Evolutionary conservation across 2,888 invertebrate genomes (phyloP), one percentile per base, ranked within the genome.

Genomic region (Temnothorax rugatulus): DNA sequence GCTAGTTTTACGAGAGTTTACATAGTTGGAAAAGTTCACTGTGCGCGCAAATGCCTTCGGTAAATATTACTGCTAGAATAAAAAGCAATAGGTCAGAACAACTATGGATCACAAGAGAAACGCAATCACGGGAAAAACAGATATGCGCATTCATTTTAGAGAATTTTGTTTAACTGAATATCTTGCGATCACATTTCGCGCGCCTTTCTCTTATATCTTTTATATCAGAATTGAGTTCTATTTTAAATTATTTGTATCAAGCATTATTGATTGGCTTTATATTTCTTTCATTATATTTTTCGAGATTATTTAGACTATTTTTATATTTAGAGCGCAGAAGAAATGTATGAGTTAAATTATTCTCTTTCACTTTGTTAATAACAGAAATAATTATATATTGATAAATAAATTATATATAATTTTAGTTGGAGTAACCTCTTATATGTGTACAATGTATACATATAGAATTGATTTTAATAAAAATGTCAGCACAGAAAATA

Each of bases 11-110:
- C 21, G 34, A 76, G 50, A 66, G 18, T 75, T 76, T 66, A 50
- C 75, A 66, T 76, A 76, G 21, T 66, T 76, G 34, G 66, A 50
- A 66, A 75, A 44, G 29, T 50, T 66, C 9, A 75, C 18, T 21
- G 34, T 25, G 29, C 34, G 29, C 34, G 15, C 29, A 18, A 76
- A 76, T 29, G 34, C 34, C 18, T 76, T 66, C 50, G 8, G 18
- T 29, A 68, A 50, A 66, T 68, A 68, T 44, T 21, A 11, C 18
- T 34, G 11, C 34, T 11, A 13, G 44, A 47, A 21, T 50, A 64
- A 47, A 66, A 75, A 64, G 15, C 21, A 66, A 44, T 50, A 75
- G 38, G 18, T 73, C 57, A 57, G 18, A 73, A 21, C 25, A 41
- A 38, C 15, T 21, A 34, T 52, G 41, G 15, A 64, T 41, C 41